Percentiles rank a stretch among this genome's conserved stretches.
These are phyloP conservation scores for Nothoprocta perdicaria DNA, from an alignment of 2,113 vertebrate species.

Conservation along the genomic window DNA sequence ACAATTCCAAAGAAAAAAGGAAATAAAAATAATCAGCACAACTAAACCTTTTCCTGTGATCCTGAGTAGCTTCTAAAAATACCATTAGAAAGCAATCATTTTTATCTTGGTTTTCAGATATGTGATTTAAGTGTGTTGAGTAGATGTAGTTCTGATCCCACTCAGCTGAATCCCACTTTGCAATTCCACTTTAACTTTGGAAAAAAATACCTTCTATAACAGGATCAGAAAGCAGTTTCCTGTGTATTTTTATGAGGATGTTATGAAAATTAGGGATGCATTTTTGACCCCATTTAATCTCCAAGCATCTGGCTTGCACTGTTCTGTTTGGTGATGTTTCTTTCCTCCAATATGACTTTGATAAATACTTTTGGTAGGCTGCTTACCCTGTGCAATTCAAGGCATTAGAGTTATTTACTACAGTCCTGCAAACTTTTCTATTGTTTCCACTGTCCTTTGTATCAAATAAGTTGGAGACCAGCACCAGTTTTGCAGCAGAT, in stretches of 20 bases:
- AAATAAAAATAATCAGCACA: neutral
- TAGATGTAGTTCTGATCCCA: conserved; percentile 5
- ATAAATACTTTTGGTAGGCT: conserved; percentile 59
- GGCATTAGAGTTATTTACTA: conserved; percentile 62
- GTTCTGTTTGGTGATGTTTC: conserved; percentile 59
- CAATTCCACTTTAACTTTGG: conserved; percentile 2
- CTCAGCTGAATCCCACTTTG: conserved; percentile 4
- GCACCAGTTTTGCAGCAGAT: conserved; percentile 62
- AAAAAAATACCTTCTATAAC: conserved; percentile 35
- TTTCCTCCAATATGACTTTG: conserved; percentile 58
- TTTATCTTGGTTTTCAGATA: neutral
- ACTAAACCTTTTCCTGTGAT: neutral
- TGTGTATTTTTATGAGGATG: conserved; percentile 60
- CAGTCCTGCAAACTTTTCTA: conserved; percentile 48
- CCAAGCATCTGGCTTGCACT: conserved; percentile 70
- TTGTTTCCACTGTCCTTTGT: conserved; percentile 63
- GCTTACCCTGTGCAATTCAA: conserved; percentile 66
- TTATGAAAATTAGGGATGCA: conserved; percentile 60
- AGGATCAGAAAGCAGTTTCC: conserved; percentile 68
- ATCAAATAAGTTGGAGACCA: conserved; percentile 59
- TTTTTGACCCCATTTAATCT: conserved; percentile 74
- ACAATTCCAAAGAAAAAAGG: neutral
- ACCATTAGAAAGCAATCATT: neutral
- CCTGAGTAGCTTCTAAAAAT: neutral
- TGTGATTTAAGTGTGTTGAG: neutral